A percentile compares a stretch with the other conserved stretches of the same genome.
These are phyloP conservation scores for Amazona vittata DNA, from an alignment of 2,113 vertebrate species.

Conservation along the genomic window DNA sequence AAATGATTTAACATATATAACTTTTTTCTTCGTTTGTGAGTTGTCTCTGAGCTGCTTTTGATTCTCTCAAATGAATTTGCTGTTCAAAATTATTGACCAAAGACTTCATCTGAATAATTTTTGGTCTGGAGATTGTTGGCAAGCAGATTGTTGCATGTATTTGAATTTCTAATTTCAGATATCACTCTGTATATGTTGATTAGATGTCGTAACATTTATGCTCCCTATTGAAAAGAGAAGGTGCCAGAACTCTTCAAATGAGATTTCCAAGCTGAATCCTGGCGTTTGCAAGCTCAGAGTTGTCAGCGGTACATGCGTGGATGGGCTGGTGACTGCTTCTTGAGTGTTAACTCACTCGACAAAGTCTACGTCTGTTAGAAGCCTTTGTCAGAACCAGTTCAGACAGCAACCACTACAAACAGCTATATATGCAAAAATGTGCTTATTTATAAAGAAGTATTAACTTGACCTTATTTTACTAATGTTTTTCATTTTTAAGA, in stretches of 20 bases:
- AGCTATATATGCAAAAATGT: not conserved
- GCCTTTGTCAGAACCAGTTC: not conserved
- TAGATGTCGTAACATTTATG: conserved; percentile 2
- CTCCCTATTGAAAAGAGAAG: not conserved
- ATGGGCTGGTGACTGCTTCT: not conserved
- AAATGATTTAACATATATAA: conserved; percentile 40
- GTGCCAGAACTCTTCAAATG: conserved; percentile 7
- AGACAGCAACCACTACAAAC: not conserved
- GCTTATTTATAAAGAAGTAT: accelerated
- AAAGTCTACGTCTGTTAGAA: not conserved
- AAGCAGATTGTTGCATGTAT: conserved; percentile 55
- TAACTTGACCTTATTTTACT: not conserved
- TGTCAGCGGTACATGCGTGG: not conserved
- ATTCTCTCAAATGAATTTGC: conserved; percentile 47
- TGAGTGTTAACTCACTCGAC: not conserved
- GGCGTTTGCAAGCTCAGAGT: not conserved
- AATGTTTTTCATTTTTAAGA: not conserved
- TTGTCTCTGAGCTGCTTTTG: conserved; percentile 49
- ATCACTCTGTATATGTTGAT: conserved; percentile 39
- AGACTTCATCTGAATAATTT: conserved; percentile 64
- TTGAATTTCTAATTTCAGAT: conserved; percentile 62
- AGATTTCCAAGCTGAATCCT: not conserved
- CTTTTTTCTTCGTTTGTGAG: conserved; percentile 35
- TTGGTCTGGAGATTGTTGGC: conserved; percentile 55
- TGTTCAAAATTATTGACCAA: conserved; percentile 68